Base-by-base conservation (phyloP, 1,140 invertebrate genomes). In the Danaus plexippus region DNA sequence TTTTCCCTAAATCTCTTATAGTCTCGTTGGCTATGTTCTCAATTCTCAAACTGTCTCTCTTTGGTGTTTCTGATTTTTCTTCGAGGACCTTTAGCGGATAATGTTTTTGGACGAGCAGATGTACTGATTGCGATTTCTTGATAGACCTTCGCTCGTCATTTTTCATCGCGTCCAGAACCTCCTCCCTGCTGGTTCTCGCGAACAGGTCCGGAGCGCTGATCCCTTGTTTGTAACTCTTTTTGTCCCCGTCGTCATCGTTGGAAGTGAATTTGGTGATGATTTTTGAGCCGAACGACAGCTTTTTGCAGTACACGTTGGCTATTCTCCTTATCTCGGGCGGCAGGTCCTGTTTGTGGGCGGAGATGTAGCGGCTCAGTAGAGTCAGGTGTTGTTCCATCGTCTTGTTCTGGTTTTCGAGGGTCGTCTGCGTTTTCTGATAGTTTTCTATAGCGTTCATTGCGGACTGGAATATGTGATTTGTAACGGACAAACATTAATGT, bases 91-190 rank as follows among this genome's bases (percentile, higher is more conserved):
- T 80, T 11, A 87, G 59, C 0, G 80, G 81, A 11, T 69, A 75
- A 12, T 70, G 71, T 47, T 71, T 81, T 11, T 63, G 75, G 0
- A 77, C 71, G 56, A 87, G 78, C 9, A 88, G 41, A 60, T 88
- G 85, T 9, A 87, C 84, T 0, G 86, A 88, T 47, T 81, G 79
- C 0, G 87, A 88, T 43, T 88, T 88, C 65, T 88, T 88, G 77
- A 88, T 78, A 74, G 66, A 22, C 87, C 84, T 49, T 67, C 66
- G 64, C 41, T 63, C 69, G 9, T 69, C 65, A 47, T 52, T 73
- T 32, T 75, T 80, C 9, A 63, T 61, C 1, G 69, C 71, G 11
- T 74, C 71, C 1, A 73, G 12, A 1, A 82, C 63, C 1, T 83
- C 80, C 53, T 88, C 77, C 61, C 69, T 73, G 2, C 52, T 55